phyloP scores from a whole-genome alignment of 2,113 vertebrate species.

The Pseudopodoces humilis region DNA sequence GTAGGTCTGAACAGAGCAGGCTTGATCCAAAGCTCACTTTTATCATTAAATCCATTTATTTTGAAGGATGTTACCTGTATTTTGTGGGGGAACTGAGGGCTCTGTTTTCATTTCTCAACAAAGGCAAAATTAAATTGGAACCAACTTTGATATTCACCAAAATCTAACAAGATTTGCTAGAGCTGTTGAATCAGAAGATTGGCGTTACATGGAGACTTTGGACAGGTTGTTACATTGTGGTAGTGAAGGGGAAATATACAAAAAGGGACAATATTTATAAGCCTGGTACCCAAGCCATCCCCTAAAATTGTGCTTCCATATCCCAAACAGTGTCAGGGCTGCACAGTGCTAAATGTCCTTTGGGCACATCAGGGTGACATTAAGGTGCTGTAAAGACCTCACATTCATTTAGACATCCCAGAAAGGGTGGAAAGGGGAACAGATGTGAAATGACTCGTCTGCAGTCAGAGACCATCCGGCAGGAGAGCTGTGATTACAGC shows the following conservation, averaged over 20 bases:
- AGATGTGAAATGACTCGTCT: background rate
- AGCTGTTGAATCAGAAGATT: background rate
- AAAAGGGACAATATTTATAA: background rate
- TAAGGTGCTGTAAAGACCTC: background rate
- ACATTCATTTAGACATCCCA: background rate
- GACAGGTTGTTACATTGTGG: background rate
- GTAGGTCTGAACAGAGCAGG: conserved; percentile 31
- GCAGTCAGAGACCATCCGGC: background rate
- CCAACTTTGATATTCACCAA: background rate
- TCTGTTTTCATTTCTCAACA: background rate
- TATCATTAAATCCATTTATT: conserved; percentile 20
- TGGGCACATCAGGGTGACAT: background rate
- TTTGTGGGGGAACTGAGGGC: background rate
- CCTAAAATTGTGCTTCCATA: background rate
- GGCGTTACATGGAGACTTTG: background rate
- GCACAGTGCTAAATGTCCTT: background rate
- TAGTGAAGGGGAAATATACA: background rate
- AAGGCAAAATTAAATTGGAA: background rate
- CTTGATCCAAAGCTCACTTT: background rate
- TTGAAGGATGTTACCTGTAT: background rate
- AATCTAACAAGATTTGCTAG: background rate
- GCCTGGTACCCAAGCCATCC: background rate
- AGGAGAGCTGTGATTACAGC: background rate
- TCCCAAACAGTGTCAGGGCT: background rate
- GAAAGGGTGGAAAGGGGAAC: background rate